A percentile compares a stretch with the other conserved stretches of the same genome.
phyloP scores from a whole-genome alignment of 2,888 invertebrate species.

The Bombylius major region DNA sequence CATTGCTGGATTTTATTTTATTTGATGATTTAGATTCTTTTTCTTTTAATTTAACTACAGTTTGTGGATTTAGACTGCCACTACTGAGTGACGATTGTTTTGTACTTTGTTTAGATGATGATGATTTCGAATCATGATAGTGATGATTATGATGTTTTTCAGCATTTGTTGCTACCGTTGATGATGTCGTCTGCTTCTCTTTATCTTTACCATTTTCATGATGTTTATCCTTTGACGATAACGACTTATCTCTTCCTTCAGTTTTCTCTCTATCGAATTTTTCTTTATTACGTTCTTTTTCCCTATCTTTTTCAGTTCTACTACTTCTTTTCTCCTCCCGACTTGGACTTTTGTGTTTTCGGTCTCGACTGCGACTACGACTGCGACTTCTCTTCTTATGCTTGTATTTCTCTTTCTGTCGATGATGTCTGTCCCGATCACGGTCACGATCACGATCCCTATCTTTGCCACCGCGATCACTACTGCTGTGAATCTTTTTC shows the following conservation, averaged over 20 bases:
- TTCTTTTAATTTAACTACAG: slow-evolving; percentile 15
- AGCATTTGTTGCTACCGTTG: no score
- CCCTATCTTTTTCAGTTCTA: slow-evolving; percentile 4
- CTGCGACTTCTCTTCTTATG: slow-evolving; percentile 25
- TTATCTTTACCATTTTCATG: neutral
- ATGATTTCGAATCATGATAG: neutral
- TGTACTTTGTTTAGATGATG: slow-evolving; percentile 8
- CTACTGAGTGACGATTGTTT: neutral
- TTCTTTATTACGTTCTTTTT: slow-evolving; percentile 8
- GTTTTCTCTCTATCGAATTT: neutral
- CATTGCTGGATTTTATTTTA: slow-evolving; percentile 14
- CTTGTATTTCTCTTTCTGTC: slow-evolving; percentile 23
- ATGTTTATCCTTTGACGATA: no score
- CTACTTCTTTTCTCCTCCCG: slow-evolving; percentile 12
- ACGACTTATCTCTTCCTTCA: neutral
- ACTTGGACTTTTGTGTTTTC: slow-evolving; percentile 28
- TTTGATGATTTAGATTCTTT: slow-evolving; percentile 18
- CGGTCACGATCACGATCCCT: slow-evolving; percentile 19
- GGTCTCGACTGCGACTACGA: slow-evolving; percentile 25
- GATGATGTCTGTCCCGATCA: slow-evolving; percentile 23
- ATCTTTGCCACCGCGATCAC: slow-evolving; percentile 14
- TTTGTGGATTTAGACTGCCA: neutral
- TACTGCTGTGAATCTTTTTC: neutral
- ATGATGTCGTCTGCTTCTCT: neutral
- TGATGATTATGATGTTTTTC: slow-evolving; percentile 11